Evolutionary conservation across 2,797 vertebrate genomes (phyloP).

Genomic region (Galago senegalensis): DNA sequence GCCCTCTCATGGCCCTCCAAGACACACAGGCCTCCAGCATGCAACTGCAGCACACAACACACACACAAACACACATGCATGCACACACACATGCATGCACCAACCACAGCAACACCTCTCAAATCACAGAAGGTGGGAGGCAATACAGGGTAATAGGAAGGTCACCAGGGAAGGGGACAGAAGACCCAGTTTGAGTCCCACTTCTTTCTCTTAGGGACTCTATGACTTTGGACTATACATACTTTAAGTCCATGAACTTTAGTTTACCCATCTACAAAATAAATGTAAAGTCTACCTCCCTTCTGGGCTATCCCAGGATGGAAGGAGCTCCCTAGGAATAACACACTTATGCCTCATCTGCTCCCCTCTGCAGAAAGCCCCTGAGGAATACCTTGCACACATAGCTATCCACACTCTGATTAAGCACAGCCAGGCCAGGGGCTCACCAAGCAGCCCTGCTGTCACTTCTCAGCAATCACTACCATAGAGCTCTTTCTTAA

Average conservation of each 20-base stretch:
- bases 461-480: neutral
- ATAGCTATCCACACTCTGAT: neutral
- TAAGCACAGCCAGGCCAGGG: neutral
- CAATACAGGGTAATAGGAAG: neutral
- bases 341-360: neutral
- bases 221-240: neutral
- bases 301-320: neutral
- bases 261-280: neutral
- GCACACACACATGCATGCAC: neutral
- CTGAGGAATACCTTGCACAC: neutral
- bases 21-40: neutral
- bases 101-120: no score
- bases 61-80: rapidly evolving
- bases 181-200: neutral
- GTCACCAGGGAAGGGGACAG: neutral
- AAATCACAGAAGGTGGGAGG: neutral
- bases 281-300: neutral
- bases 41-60: no score
- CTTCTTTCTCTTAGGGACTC: neutral
- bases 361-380: neutral
- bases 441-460: no score
- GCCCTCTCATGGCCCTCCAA: neutral
- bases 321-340: neutral
- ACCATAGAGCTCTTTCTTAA: neutral
- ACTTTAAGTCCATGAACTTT: neutral